Base-by-base conservation (phyloP, 2,113 vertebrate genomes). In the Triplophysa dalaica region DNA sequence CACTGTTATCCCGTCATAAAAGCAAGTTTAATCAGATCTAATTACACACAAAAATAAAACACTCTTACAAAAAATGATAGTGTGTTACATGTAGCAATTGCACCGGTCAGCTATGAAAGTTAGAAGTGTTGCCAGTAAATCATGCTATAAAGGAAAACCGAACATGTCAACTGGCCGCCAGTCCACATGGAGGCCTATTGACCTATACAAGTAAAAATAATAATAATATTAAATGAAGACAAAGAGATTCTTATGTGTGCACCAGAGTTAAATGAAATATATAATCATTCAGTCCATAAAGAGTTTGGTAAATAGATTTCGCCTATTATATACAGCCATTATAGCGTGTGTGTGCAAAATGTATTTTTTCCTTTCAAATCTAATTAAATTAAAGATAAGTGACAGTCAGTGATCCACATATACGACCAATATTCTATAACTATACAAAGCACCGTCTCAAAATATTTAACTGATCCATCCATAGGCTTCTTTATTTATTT, bases 21-120 rank as follows among this genome's bases (percentile, higher is more conserved):
- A 90, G 87, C 79, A 85, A 89, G 86, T 93, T 93, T 94, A 92
- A 92, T 92, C 89, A 89, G 86, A 92, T 89, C 91, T 90, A 92
- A 91, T 90, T 85, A 91, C 89, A 93, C 91, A 92, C 88, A 92
- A 91, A 93, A 91, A 92, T 93, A 92, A 93, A 92, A 92, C 90
- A 91, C 91, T 92, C 91, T 91, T 91, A 91, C 90, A 93, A 93
- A 77, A 86, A 93, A 92, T 90, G 87, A 91, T 91, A 90, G 89
- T 91, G 91, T 77, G 74, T 92, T 92, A 92, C 88, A 86, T 92
- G 90, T 87, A 89, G 90, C 86, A 90, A 93, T 91, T 93, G 92
- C 91, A 93, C 92, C 88, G 88, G 91, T 93, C 91, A 91, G 86
- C 89, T 88, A 88, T 88, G 89, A 89, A 88, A 90, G 88, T 89